These are phyloP conservation scores for Eupithecia exiguata DNA, from an alignment of 2,888 invertebrate species.

Conservation along the genomic window DNA sequence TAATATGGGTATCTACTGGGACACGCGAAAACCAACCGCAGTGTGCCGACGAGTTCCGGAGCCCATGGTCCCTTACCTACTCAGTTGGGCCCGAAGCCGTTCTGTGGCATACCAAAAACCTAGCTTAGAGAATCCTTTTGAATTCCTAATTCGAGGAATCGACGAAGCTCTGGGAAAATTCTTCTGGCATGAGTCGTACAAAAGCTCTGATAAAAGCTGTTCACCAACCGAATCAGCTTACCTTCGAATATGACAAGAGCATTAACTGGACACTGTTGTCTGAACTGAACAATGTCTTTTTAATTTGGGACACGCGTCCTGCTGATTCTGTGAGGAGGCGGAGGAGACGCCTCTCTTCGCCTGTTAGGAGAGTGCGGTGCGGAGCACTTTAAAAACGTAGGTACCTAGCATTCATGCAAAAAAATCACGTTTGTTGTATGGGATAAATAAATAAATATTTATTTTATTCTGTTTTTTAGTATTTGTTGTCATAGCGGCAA, in stretches of 20 bases:
- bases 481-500: no score
- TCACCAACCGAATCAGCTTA: neutral
- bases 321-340: neutral
- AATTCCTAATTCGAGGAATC: neutral
- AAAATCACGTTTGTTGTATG: no score
- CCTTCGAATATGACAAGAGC: neutral
- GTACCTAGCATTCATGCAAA: no score
- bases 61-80: neutral
- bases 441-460: no score
- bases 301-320: no score
- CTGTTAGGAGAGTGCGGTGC: neutral
- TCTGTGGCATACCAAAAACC: neutral
- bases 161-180: neutral
- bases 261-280: no score
- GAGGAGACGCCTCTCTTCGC: neutral
- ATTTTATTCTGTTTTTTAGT: no score
- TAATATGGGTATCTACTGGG: neutral
- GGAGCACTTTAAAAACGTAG: no score
- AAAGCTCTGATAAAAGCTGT: neutral
- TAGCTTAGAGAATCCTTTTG: neutral
- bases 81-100: neutral
- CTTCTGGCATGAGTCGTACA: neutral
- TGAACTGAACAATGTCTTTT: neutral
- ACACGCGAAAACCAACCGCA: neutral
- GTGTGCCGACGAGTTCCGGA: neutral